phyloP scores from a whole-genome alignment of 2,888 invertebrate species.

The Parnassius glacialis region DNA sequence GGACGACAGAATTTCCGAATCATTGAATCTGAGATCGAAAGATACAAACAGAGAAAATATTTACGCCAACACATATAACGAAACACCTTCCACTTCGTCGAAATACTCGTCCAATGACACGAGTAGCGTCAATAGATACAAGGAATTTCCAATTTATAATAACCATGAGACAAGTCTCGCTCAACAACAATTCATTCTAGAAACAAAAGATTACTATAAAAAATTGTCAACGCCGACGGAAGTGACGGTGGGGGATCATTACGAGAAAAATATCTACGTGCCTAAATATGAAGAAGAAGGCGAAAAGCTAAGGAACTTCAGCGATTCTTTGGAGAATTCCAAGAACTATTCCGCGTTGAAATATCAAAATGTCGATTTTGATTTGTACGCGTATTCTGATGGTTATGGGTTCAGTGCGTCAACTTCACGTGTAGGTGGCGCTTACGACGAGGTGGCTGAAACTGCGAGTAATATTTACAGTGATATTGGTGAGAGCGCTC shows the following conservation, averaged over 20 bases:
- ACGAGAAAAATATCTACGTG: conserved; percentile 72
- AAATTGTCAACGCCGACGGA: conserved; percentile 61
- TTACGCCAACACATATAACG: conserved; percentile 49
- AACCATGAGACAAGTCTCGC: conserved; percentile 59
- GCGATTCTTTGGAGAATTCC: conserved; percentile 63
- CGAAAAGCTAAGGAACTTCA: conserved; percentile 65
- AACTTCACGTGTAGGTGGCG: conserved; percentile 36
- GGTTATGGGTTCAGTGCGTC: conserved; percentile 42
- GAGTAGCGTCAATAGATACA: conserved; percentile 42
- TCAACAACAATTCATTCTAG: conserved; percentile 63
- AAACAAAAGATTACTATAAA: conserved; percentile 71
- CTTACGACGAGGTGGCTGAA: conserved; percentile 68
- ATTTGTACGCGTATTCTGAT: conserved; percentile 43
- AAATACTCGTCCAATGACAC: conserved; percentile 30
- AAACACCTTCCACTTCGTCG: conserved; percentile 42
- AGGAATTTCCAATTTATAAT: conserved; percentile 61
- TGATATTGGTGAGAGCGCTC: conserved; percentile 53
- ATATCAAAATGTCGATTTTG: conserved; percentile 63
- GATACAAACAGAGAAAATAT: conserved; percentile 60
- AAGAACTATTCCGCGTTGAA: conserved; percentile 71
- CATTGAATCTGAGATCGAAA: conserved; percentile 70
- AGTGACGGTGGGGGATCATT: conserved; percentile 48
- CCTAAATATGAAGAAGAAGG: conserved; percentile 63
- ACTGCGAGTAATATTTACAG: conserved; percentile 65
- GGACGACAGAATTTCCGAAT: conserved; percentile 74